Percentiles rank a stretch among this genome's conserved stretches.
Evolutionary conservation across 2,113 vertebrate species (phyloP).

Genomic region (Orthonyx spaldingii): DNA sequence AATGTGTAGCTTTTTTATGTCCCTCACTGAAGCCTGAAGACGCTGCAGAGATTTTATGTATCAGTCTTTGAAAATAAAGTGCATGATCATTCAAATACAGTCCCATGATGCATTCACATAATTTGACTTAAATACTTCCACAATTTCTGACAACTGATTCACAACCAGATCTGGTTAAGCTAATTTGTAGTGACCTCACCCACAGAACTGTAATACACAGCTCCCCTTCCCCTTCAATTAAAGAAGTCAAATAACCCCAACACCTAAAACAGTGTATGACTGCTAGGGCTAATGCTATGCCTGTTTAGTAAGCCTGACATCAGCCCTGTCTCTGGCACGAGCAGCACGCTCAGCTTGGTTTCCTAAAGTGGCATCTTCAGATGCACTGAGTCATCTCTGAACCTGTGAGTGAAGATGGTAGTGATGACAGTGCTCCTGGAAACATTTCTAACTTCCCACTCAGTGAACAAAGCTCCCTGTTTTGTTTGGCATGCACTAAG

Average conservation of each 20-base stretch:
- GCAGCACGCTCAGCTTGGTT: background rate
- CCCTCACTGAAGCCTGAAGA: background rate
- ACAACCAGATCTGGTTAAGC: background rate
- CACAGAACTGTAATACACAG: background rate
- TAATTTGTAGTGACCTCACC: background rate
- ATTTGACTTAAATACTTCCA: background rate
- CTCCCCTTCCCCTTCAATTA: background rate
- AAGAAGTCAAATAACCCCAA: background rate
- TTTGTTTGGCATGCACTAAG: background rate
- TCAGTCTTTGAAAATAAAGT: background rate
- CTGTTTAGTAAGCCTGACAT: background rate
- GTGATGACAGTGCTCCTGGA: constrained; percentile 17
- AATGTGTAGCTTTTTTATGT: background rate
- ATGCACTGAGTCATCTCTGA: constrained; percentile 24
- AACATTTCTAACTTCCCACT: constrained; percentile 9
- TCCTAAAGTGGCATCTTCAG: constrained; percentile 3
- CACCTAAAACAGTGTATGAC: background rate
- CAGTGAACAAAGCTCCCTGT: background rate
- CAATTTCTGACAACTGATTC: background rate
- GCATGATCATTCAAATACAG: background rate
- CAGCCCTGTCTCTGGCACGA: background rate
- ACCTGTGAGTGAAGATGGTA: background rate
- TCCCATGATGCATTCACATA: background rate
- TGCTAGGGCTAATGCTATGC: background rate
- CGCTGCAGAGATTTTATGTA: background rate